Evolutionary conservation across 2,888 invertebrate species (phyloP), one percentile per base, ranked within the genome.

Genomic region (Stenurella melanura): DNA sequence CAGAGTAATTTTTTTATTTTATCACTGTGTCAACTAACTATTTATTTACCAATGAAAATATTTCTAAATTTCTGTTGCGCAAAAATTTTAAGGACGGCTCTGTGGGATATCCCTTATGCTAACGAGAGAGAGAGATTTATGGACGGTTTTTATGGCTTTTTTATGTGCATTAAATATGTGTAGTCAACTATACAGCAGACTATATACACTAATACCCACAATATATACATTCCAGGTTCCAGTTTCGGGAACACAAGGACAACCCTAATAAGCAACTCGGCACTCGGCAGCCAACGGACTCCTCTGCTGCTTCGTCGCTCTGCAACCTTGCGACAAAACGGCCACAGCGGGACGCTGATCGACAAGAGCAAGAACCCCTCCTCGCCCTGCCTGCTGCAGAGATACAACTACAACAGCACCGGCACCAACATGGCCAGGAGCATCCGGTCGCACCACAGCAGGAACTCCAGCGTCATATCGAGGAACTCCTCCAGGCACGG

Each of bases 401-500:
- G 91, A 7, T 87, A 88, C 82, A 85, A 83, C 73, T 86, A 86
- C 83, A 80, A 78, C 67, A 81, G 77, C 50, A 83, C 83, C 75
- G 71, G 78, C 12, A 82, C 80, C n/a, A 79, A 79, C 11, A 83
- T 80, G 50, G 74, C 81, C 80, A 77, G 88, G 83, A 85, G 92
- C 91, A 79, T 93, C 6, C 92, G 95, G 74, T 92, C 93, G 0
- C 95, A 95, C 85, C 95, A 95, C 88, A 94, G 95, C 12, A 91
- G 96, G 73, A 96, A 95, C 82, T 95, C 96, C 19, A 95, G 95
- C 88, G 94, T 96, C 0, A 94, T 96, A 69, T 96, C 95, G 7
- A 91, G 95, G 73, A 95, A 95, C 85, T 95, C 95, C 0, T 95
- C 95, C 0, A 92, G 96, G 0, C 96, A 96, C 86, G 96, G 96